Percentiles rank a stretch among this genome's conserved stretches.
phyloP scores from a whole-genome alignment of 2,113 vertebrate genomes.

The Sphaerodactylus townsendi region DNA sequence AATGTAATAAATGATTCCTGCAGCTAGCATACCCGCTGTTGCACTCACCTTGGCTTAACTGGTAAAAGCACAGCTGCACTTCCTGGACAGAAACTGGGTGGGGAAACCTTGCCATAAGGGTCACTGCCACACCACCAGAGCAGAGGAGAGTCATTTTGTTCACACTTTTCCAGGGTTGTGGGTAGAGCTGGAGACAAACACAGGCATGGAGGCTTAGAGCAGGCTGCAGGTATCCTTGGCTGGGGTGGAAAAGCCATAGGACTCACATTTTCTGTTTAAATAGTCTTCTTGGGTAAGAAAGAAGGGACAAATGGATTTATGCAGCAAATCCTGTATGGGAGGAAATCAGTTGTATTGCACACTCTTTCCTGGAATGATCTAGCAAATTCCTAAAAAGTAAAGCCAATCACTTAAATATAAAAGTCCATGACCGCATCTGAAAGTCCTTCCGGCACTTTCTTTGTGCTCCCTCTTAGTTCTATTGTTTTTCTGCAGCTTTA shows the following conservation, averaged over 20 bases:
- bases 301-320: not conserved
- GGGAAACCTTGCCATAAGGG: not conserved
- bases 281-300: too few relatives aligned
- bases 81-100: not conserved
- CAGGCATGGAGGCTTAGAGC: not conserved
- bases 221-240: not conserved
- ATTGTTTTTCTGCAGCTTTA: not conserved
- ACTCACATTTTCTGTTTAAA: not conserved
- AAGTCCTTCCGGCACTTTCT: not conserved
- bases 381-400: not conserved
- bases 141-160: too few relatives aligned
- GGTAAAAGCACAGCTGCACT: not conserved
- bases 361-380: not conserved
- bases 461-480: not conserved
- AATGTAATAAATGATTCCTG: too few relatives aligned
- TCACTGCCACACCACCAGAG: too few relatives aligned
- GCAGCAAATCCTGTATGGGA: not conserved
- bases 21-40: not conserved
- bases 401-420: not conserved
- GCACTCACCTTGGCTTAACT: not conserved
- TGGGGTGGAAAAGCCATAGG: not conserved
- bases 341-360: not conserved
- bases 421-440: not conserved
- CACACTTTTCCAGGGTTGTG: too few relatives aligned
- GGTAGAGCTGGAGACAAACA: not conserved